Evolutionary conservation across 1,140 invertebrate genomes (phyloP).

Genomic region (Hesperophylax magnus): DNA sequence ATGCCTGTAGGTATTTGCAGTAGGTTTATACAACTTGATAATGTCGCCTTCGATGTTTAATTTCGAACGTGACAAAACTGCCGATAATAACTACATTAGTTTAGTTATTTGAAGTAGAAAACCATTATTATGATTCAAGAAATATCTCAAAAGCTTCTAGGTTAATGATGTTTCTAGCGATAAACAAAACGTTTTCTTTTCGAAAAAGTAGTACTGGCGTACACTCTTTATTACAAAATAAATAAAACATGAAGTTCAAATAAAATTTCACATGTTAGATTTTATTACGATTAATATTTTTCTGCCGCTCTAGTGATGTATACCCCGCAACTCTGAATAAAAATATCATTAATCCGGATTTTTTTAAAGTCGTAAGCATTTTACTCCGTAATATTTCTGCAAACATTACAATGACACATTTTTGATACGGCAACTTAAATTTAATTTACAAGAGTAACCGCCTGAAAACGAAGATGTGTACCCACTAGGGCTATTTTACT

Average conservation of each 20-base stretch:
- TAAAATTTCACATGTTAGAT: background rate
- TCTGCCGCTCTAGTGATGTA: background rate
- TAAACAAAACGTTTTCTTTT: no score
- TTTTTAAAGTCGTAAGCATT: background rate
- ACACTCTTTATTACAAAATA: no score
- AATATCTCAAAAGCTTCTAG: no score
- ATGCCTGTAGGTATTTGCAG: no score
- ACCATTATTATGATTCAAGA: no score
- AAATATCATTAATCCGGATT: slow-evolving; percentile 7
- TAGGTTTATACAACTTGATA: no score
- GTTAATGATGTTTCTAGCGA: no score
- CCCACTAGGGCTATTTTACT: background rate
- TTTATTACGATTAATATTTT: background rate
- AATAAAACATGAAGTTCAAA: background rate
- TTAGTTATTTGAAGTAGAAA: no score
- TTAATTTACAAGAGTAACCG: slow-evolving; percentile 13
- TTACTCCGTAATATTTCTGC: background rate
- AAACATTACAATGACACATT: slow-evolving; percentile 6
- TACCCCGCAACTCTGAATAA: background rate
- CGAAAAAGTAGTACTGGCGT: no score
- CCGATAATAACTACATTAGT: no score
- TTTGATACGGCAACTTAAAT: slow-evolving; percentile 25
- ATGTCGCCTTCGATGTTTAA: no score
- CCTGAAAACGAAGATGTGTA: slow-evolving; percentile 15
- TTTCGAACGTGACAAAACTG: no score